Evolutionary conservation across 2,113 vertebrate species (phyloP).

Genomic region (Agapornis roseicollis): DNA sequence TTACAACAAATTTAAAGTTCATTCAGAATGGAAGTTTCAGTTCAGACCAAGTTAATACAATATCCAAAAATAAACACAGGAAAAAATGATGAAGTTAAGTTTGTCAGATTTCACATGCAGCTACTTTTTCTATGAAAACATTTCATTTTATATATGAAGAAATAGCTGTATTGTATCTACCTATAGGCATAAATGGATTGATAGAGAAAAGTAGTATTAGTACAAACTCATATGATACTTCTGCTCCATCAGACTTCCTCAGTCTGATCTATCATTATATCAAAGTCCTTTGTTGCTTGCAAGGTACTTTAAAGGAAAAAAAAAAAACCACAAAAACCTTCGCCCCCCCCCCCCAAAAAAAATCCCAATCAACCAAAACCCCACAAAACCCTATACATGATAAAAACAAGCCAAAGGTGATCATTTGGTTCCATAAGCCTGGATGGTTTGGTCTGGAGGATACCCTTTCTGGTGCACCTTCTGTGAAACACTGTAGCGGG

Average conservation of each 20-base stretch:
- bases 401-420: not conserved
- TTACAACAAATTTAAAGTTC: not conserved
- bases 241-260: not conserved
- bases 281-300: not conserved
- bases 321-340: not conserved
- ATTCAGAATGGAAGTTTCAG: not conserved
- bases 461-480: not conserved
- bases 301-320: not conserved
- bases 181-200: not conserved
- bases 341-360: not conserved
- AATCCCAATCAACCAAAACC: fast-evolving
- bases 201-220: not conserved
- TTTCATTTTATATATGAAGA: not conserved
- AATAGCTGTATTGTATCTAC: not conserved
- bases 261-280: not conserved
- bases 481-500: not conserved
- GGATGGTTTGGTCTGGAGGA: not conserved
- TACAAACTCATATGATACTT: not conserved
- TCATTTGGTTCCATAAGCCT: not conserved
- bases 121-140: not conserved
- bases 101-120: not conserved
- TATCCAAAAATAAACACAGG: not conserved
- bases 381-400: fast-evolving
- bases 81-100: not conserved
- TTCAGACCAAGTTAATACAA: not conserved